Evolutionary conservation across 2,113 vertebrate genomes (phyloP).

Genomic region (Notechis scutatus): DNA sequence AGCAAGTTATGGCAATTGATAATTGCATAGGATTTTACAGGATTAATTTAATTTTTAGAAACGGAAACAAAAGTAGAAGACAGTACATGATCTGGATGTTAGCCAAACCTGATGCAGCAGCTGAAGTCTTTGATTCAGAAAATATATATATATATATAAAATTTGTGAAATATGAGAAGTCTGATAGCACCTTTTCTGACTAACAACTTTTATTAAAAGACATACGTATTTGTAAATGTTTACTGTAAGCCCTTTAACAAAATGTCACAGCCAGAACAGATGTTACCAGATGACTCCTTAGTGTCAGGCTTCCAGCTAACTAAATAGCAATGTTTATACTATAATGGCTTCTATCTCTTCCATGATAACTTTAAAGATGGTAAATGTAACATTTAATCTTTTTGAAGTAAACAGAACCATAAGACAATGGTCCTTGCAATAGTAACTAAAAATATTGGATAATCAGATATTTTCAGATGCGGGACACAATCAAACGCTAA

Average conservation of each 20-base stretch:
- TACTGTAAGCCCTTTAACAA: not conserved
- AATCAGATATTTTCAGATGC: not conserved
- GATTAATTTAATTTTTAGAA: not conserved
- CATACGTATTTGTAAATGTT: not conserved
- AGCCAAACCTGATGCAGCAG: not conserved
- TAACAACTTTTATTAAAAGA: not conserved
- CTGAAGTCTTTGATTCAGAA: not conserved
- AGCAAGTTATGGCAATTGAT: conserved; percentile 1
- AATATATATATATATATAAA: not conserved
- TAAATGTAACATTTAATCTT: not conserved
- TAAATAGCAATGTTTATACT: not conserved
- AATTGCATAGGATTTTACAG: not conserved
- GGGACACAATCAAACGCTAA: not conserved
- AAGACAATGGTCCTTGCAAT: not conserved
- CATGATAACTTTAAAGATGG: not conserved
- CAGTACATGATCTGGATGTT: not conserved
- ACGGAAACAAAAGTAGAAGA: not conserved
- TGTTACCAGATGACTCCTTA: not conserved
- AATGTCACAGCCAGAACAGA: not conserved
- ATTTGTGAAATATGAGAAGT: not conserved
- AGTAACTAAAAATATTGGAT: not conserved
- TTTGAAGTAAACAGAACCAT: not conserved
- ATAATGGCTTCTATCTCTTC: not conserved
- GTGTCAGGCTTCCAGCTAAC: not conserved
- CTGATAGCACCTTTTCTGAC: not conserved